Evolutionary conservation across 2,888 invertebrate genomes (phyloP), one percentile per base, ranked within the genome.

Genomic region (Fragum whitleyi): DNA sequence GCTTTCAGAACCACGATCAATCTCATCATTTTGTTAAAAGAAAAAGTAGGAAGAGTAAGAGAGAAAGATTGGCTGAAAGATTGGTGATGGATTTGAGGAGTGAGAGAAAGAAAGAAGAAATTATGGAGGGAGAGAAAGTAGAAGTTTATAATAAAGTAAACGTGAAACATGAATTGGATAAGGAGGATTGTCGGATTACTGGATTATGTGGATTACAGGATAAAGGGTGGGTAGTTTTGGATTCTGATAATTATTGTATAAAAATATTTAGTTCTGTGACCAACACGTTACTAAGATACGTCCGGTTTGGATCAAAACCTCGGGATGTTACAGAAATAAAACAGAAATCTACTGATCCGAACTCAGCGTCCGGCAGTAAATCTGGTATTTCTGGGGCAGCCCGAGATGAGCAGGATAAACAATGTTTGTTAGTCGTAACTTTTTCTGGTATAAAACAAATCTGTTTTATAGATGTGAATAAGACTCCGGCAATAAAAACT

Each of bases 241-340:
- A 65, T 65, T 11, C 14, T 16, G 0, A 39, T 42, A 42, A 65
- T 65, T 39, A 39, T 65, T 42, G 65, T 65, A 65, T 65, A 11
- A 65, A 42, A 65, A 42, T 39, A 42, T 65, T 65, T 14, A 42
- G 26, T 42, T 7, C 9, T 7, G 65, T 32, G 7, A 23, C 23
- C 19, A 32, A 32, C 36, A 32, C 29, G 16, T 61, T 61, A 32
- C 61, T 29, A 61, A 26, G 61, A n/a, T 61, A 61, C 29, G 16
- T 61, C 26, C 29, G 36, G 61, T 61, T 61, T 57, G 61, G 32
- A 14, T 57, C 57, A 28, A 26, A 16, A 57, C 61, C 61, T 61
- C 28, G 61, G 61, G 61, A 61, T 61, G 61, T 61, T 61, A 61
- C 61, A 61, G 61, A 61, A 61, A 61, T 61, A 32, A 61, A 32